Base-by-base conservation (phyloP, 23 tunicate species). In the Styela clava region DNA sequence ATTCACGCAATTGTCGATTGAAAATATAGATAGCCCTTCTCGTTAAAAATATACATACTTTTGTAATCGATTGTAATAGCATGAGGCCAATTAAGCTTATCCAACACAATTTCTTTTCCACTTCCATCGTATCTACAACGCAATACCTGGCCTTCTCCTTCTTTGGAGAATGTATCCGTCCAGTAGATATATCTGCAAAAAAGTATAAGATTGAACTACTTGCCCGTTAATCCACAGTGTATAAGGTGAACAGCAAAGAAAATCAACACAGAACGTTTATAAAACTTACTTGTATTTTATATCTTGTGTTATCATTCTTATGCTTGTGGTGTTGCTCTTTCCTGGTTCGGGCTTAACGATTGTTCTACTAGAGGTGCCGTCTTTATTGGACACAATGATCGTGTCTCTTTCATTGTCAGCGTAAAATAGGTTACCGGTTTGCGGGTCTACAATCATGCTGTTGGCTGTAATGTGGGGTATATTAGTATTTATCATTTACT, bases 41-140 rank as follows among this genome's bases (percentile, higher is more conserved):
- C n/a, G n/a, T n/a, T n/a, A n/a, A n/a, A n/a, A n/a, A n/a, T n/a
- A 0, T 1, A 76, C 85, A 20, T 26, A 82, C 85, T 63, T 82
- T 69, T 63, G 32, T 79, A 52, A 64, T 88, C 89, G 67, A 93
- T 76, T 2, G 93, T 88, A 0, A 93, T 78, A 2, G 86, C 98
- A 25, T 78, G 82, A 0, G 98, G 98, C 89, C 93, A 84, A 82
- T 87, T 44, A 34, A 93, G 63, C 22, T 81, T 63, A 28, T 88
- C 73, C 62, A 84, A 69, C 2, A 93, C 89, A 52, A 93, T 51
- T 85, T 93, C 93, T 32, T 79, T 77, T 18, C 64, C 79, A 20
- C 79, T 65, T n/a, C 98, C 98, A 52, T 93, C 93, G 35, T 68
- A 81, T 23, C 83, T 79, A 84, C 91, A 88, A 30, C 98, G 69